Conservation (phyloP, 2,888 invertebrate species). For the Synergus laeviventris region DNA sequence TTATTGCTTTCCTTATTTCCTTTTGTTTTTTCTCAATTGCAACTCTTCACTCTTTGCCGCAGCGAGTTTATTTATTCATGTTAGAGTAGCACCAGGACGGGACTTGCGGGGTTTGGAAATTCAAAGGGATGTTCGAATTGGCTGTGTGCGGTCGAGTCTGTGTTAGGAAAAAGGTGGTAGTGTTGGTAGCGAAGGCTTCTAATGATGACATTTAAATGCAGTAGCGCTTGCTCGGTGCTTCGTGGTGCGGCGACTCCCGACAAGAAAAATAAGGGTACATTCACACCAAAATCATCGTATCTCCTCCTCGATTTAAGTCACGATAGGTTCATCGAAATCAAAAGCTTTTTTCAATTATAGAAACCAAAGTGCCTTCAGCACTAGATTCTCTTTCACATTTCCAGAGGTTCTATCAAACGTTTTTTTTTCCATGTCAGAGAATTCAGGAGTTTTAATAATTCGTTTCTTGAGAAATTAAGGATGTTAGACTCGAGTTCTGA, state of each 20-base stretch:
- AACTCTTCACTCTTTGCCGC: slow-evolving; percentile 44
- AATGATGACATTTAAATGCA: slow-evolving; percentile 77
- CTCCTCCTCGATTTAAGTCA: slow-evolving; percentile 47
- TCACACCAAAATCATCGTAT: slow-evolving; percentile 51
- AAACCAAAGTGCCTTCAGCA: background rate
- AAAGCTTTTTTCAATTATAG: slow-evolving; percentile 10
- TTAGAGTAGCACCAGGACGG: slow-evolving; percentile 56
- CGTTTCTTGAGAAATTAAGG: no score
- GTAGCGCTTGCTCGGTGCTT: slow-evolving; percentile 73
- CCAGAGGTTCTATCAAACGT: no score
- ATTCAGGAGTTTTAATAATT: background rate
- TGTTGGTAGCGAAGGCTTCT: slow-evolving; percentile 69
- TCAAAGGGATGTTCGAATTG: slow-evolving; percentile 64
- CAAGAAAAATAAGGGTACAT: slow-evolving; percentile 61
- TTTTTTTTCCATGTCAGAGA: no score
- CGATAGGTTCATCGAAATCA: slow-evolving; percentile 46
- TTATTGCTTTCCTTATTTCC: background rate
- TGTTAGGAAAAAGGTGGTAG: slow-evolving; percentile 59
- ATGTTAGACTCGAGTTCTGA: no score
- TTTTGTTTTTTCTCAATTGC: slow-evolving; percentile 14
- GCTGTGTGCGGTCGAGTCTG: slow-evolving; percentile 53
- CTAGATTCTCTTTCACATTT: background rate
- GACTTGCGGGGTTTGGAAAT: slow-evolving; percentile 62
- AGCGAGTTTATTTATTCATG: slow-evolving; percentile 72
- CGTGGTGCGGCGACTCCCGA: slow-evolving; percentile 53